Conservation (phyloP, 2,113 vertebrate species). For the Calonectris borealis region DNA sequence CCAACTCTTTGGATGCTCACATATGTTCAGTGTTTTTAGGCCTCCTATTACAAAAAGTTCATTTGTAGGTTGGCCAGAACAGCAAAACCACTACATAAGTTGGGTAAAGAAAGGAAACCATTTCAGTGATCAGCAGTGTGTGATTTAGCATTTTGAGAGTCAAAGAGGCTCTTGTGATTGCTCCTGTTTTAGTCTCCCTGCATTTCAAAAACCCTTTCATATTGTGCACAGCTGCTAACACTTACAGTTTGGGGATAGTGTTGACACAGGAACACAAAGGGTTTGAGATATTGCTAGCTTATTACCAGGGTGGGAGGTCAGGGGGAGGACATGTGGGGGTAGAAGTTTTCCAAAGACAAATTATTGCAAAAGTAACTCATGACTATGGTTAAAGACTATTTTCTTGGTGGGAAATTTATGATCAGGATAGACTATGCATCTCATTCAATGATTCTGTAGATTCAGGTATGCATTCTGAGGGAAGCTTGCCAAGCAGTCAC, state of each 20-base stretch:
- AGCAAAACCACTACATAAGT: conserved; percentile 46
- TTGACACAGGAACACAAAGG: conserved; percentile 60
- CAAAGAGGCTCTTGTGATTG: conserved; percentile 57
- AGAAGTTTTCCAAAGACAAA: conserved; percentile 8
- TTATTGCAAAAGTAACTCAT: neutral
- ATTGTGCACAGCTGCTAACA: conserved; percentile 64
- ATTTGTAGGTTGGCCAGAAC: conserved; percentile 46
- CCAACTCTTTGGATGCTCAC: neutral
- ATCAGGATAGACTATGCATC: neutral
- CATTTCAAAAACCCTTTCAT: conserved; percentile 14
- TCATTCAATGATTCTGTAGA: neutral
- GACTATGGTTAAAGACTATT: neutral
- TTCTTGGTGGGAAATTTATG: conserved; percentile 19
- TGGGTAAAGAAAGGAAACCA: conserved; percentile 37
- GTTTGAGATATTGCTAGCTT: conserved; percentile 45
- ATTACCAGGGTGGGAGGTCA: conserved; percentile 43
- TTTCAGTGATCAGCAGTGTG: conserved; percentile 36
- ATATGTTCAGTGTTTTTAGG: conserved; percentile 22
- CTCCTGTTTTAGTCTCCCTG: conserved; percentile 9
- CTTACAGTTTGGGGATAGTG: conserved; percentile 55
- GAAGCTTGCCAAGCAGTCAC: neutral
- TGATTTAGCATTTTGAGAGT: conserved; percentile 60
- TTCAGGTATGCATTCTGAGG: neutral
- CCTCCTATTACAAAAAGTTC: conserved; percentile 50
- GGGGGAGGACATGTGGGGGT: neutral